Evolutionary conservation across 1,140 invertebrate species (phyloP), one percentile per base, ranked within the genome.

Genomic region (Drosophila triauraria): DNA sequence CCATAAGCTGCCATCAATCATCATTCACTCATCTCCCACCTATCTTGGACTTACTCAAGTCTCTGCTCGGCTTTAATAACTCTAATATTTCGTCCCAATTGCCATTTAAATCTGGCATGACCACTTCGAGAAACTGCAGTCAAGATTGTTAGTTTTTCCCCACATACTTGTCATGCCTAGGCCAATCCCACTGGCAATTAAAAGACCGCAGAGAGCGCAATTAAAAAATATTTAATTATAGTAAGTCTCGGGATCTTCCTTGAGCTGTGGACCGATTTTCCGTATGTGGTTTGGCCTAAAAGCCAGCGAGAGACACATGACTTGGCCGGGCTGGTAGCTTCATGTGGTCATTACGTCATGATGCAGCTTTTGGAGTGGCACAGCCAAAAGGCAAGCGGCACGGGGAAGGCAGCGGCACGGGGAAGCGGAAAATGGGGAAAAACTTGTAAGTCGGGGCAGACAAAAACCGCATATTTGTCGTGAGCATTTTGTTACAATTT

Each of bases 401-500:
- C 27, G 27, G 27, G 27, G 27, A 30, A 3, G 50, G 50, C 43
- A 17, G 47, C n/a, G 40, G 10, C 35, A 44, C 42, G 38, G 44
- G 65, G 46, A 68, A 50, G 67, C 67, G 53, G 46, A 72, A 72
- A 72, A 72, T 50, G 69, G 68, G 69, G 69, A 51, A 72, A 72
- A 72, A 72, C 67, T 60, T 59, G 69, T 32, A 50, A 51, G 43
- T 42, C 53, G 44, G 67, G 69, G 23, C 51, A 58, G 68, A 58
- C 67, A 72, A 59, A 72, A 72, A 72, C 67, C 67, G 68, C 68
- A 72, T 72, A 72, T 72, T 72, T 72, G 69, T 72, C 67, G 69
- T 72, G 69, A 72, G 69, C 69, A 72, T 72, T 72, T 72, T 72
- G 69, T 72, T 72, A 72, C 69, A 72, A 72, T 72, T 72, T 72